phyloP scores from a whole-genome alignment of 1,140 invertebrate genomes.

The Dinothrombium tinctorium region DNA sequence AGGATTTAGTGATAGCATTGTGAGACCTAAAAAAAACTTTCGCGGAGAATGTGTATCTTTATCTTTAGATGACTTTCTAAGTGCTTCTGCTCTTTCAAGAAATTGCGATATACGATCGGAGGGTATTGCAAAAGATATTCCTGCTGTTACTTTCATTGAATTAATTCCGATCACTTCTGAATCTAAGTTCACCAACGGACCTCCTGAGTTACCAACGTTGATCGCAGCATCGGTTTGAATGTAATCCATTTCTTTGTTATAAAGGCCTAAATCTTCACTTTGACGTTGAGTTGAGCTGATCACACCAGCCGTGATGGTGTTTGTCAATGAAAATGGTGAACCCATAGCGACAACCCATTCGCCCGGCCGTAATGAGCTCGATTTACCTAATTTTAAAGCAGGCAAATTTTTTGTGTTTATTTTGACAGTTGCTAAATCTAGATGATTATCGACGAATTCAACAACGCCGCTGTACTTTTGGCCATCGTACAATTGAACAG shows the following conservation, averaged over 20 bases:
- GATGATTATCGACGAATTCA: slow-evolving; percentile 53
- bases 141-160: slow-evolving; percentile 57
- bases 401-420: slow-evolving; percentile 44
- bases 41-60: too few species aligned
- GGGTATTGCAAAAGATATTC: slow-evolving; percentile 87
- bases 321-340: slow-evolving; percentile 55
- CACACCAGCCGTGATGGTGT: slow-evolving; percentile 64
- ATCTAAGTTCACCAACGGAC: slow-evolving; percentile 62
- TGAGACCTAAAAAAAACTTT: too few species aligned
- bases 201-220: slow-evolving; percentile 84
- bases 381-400: slow-evolving; percentile 46
- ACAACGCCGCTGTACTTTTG: slow-evolving; percentile 38
- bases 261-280: slow-evolving; percentile 53
- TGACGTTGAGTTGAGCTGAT: slow-evolving; percentile 50
- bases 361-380: slow-evolving; percentile 44
- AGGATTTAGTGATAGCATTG: too few species aligned
- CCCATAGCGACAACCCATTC: slow-evolving; percentile 80
- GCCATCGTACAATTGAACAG: slow-evolving; percentile 34
- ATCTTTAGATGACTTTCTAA: too few species aligned
- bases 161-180: slow-evolving; percentile 76
- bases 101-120: slow-evolving; percentile 74
- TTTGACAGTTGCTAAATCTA: slow-evolving; percentile 59
- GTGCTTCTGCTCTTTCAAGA: too few species aligned
- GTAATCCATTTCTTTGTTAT: slow-evolving; percentile 58
- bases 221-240: slow-evolving; percentile 88